These are phyloP conservation scores for Montipora sp. DNA, from an alignment of 64 coral and sea anemone genomes.

Conservation along the genomic window DNA sequence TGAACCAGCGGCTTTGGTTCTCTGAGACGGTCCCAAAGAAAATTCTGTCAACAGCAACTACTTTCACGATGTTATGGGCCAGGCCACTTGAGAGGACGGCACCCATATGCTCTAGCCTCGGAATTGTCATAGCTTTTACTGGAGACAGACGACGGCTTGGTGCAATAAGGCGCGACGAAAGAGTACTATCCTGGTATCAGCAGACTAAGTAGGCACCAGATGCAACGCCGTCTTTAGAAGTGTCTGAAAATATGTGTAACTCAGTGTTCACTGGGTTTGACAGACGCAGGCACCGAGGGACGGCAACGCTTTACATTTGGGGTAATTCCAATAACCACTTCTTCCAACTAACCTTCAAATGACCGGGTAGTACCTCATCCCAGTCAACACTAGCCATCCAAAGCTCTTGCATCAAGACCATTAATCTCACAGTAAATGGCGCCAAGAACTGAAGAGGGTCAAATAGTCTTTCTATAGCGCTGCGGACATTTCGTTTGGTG, in stretches of 20 bases:
- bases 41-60: slow-evolving; percentile 23
- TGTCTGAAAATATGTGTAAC: slow-evolving; percentile 60
- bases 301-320: background rate
- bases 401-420: slow-evolving; percentile 47
- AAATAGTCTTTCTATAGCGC: slow-evolving; percentile 29
- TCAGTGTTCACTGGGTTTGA: slow-evolving; percentile 45
- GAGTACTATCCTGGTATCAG: background rate
- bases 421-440: slow-evolving; percentile 33
- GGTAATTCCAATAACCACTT: no score
- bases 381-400: slow-evolving; percentile 48
- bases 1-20: slow-evolving; percentile 50
- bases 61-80: slow-evolving; percentile 48
- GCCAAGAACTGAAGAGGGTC: slow-evolving; percentile 60
- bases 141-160: slow-evolving; percentile 55
- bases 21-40: slow-evolving; percentile 49
- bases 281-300: slow-evolving; percentile 53
- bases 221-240: slow-evolving; percentile 69
- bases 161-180: slow-evolving; percentile 27
- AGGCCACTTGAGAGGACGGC: slow-evolving; percentile 23
- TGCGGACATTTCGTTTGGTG: slow-evolving; percentile 20
- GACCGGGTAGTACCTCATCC: slow-evolving; percentile 17
- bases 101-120: background rate
- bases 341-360: slow-evolving; percentile 22
- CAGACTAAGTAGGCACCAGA: slow-evolving; percentile 60
- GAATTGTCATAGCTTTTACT: slow-evolving; percentile 47